Base-by-base conservation (phyloP, 2,113 vertebrate species). In the Xyliphius kryptos region DNA sequence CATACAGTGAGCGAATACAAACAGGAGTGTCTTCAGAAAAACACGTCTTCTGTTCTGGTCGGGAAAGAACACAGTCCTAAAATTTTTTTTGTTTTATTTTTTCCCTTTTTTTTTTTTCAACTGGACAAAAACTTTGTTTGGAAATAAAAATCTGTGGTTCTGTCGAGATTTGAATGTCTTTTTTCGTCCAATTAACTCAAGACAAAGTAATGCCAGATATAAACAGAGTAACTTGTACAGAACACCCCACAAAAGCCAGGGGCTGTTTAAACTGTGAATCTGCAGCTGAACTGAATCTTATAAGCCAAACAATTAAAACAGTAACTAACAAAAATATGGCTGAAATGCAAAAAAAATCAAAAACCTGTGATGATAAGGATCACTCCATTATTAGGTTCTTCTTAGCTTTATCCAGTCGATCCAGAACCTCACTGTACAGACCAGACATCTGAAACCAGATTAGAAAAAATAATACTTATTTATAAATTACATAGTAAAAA, bases 1-100 rank as follows among this genome's bases (percentile, higher is more conserved):
- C 84, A 79, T 91, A 87, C 89, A 93, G 83, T 86, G 83, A 83
- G 84, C 85, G 83, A 85, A 85, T 85, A 80, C 83, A 74, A 83
- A 82, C 84, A 85, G 83, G 86, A 81, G 76, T 80, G 77, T 82
- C 82, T 78, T 79, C 78, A 82, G 75, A 81, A 32, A 82, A 77
- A 79, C 73, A 66, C 77, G 75, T 84, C 76, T 82, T 79, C 70
- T 81, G 80, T 85, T 82, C 83, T 80, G 78, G 73, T 84, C 75
- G 78, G 77, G 77, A 83, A 77, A 78, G 78, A 84, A 83, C 72
- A 69, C 77, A 77, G 80, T 83, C 82, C 82, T 84, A 81, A 69
- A 69, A 74, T 32, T 32, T 32, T 32, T 32, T 32, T 32, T 66
- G 80, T 81, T 26, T 52, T 49, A 59, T 58, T 57, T 49, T 80